phyloP scores from a whole-genome alignment of 92 coral and sea anemone genomes.

The Micromussa lordhowensis region DNA sequence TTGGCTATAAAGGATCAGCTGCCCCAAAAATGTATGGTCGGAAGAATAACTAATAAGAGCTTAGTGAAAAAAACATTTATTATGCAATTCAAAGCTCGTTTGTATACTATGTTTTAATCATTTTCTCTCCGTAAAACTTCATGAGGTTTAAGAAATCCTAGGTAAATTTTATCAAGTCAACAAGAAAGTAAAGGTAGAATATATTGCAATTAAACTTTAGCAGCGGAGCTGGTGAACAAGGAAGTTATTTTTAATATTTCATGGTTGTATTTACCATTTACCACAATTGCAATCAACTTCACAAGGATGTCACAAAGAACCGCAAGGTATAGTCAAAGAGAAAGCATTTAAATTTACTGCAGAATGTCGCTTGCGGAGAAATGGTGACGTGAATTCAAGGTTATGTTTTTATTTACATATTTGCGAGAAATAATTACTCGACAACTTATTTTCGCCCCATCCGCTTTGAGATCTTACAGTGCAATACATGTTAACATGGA shows the following conservation, averaged over 20 bases:
- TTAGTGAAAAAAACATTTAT: neutral
- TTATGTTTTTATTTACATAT: neutral
- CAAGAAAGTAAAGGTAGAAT: neutral
- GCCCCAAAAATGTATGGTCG: neutral
- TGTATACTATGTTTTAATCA: neutral
- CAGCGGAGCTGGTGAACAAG: neutral
- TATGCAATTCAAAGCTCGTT: neutral
- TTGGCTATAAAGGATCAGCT: neutral
- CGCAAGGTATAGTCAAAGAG: neutral
- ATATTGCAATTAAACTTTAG: neutral
- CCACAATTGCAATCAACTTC: constrained; percentile 3
- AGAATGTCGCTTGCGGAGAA: neutral
- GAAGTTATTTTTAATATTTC: neutral
- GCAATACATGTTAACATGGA: neutral
- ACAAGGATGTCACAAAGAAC: neutral
- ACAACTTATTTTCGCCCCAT: neutral
- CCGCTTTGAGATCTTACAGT: neutral
- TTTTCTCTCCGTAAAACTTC: neutral
- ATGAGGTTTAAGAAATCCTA: neutral
- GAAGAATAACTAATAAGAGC: neutral
- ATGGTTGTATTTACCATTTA: neutral
- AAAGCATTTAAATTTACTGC: neutral
- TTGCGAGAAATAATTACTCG: neutral
- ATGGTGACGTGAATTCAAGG: neutral
- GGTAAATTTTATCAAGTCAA: neutral